Percentiles rank a stretch among this genome's conserved stretches.
Evolutionary conservation across 2,797 vertebrate genomes (phyloP).

Genomic region (Epinephelus malabaricus): DNA sequence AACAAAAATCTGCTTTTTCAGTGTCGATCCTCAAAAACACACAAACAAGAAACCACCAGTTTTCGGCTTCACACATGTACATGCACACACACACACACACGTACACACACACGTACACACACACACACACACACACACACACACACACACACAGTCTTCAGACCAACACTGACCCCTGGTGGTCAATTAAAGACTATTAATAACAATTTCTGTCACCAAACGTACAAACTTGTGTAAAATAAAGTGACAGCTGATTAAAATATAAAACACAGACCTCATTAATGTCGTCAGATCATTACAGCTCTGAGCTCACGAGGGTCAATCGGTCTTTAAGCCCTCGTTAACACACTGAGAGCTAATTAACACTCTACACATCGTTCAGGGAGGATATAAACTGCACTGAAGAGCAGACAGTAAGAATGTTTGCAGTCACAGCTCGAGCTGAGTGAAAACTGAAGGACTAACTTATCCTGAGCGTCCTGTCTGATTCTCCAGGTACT

Average conservation of each 20-base stretch:
- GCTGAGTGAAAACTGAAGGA: too few species aligned
- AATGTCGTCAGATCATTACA: conserved; percentile 16
- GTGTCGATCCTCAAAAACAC: background rate
- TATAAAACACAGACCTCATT: too few species aligned
- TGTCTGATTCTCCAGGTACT: too few species aligned
- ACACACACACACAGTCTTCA: background rate
- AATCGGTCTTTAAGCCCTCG: conserved; percentile 22
- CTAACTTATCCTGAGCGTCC: too few species aligned
- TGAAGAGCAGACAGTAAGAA: too few species aligned
- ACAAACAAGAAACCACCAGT: background rate
- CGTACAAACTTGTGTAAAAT: background rate
- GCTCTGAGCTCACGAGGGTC: conserved; percentile 18
- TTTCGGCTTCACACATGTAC: background rate
- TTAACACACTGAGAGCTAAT: conserved; percentile 39
- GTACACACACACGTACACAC: background rate
- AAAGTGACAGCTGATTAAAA: background rate
- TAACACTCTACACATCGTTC: conserved; percentile 18
- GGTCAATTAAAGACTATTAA: background rate
- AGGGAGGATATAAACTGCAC: background rate
- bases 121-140: background rate
- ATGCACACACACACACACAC: background rate
- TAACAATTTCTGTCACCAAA: background rate
- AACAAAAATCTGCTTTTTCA: background rate
- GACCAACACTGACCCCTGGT: conserved; percentile 57
- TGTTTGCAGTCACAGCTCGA: too few species aligned